Evolutionary conservation across 2,888 invertebrate genomes (phyloP), one percentile per base, ranked within the genome.

Genomic region (Sphaerophoria rueppellii): DNA sequence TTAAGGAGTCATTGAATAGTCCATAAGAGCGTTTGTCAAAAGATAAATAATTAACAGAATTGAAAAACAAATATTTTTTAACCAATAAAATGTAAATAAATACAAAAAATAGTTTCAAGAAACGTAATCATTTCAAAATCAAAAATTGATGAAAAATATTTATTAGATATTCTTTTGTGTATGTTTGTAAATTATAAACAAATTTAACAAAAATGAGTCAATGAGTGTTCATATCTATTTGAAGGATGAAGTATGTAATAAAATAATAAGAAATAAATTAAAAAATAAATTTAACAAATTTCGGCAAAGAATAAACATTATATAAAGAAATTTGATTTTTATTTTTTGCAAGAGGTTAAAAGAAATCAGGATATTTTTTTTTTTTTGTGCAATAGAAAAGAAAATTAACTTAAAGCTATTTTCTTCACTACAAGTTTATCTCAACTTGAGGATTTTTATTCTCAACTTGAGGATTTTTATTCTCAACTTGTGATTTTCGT

Each of bases 161-260:
- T 63, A 32, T 43, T 24, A 24, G 24, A 24, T 24, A 24, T 24
- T 24, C 35, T 6, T 32, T 61, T 77, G 67, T 58, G 58, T 58
- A 58, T 40, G 40, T 57, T 73, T n/a, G 63, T 40, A 24, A 24
- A 24, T 24, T 24, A 24, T 24, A 24, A 24, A 24, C 24, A 24
- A 24, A 43, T 43, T 43, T 6, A 43, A 40, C 6, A 6, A 40
- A 43, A 67, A 80, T 60, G 67, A 60, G 14, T 77, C 50, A 72
- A 40, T 82, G 72, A 77, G 72, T 72, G 67, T 73, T 77, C 77
- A 73, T 63, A 71, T 78, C 73, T 74, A 58, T 78, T 82, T 74
- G 74, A 63, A 74, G 57, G 60, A 35, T 60, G 40, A 75, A 55
- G 32, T 40, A 35, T 37, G 14, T 2, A n/a, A 4, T 61, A 55